Evolutionary conservation across 37 sponge, comb jelly and placozoan species (phyloP).

Genomic region (Oopsacas minuta): DNA sequence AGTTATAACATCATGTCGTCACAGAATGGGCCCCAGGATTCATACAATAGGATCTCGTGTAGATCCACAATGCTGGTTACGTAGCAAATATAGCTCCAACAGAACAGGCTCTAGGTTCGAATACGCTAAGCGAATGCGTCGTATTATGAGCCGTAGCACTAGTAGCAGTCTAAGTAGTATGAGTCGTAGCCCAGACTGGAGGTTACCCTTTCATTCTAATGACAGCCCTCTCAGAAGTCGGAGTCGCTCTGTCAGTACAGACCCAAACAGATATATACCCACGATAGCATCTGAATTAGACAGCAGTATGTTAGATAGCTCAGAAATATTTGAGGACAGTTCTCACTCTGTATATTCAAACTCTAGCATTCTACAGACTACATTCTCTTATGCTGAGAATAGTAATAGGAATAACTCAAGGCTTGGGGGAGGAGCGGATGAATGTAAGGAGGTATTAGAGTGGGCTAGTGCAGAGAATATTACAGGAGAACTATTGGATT

Average conservation of each 20-base stretch:
- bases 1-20: background rate
- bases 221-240: background rate
- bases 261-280: background rate
- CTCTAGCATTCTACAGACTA: background rate
- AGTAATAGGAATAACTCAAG: background rate
- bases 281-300: background rate
- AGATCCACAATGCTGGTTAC: background rate
- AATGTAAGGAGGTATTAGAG: constrained; percentile 1
- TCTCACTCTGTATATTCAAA: background rate
- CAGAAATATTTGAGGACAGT: background rate
- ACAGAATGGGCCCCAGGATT: background rate
- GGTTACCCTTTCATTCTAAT: background rate
- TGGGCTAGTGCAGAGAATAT: background rate
- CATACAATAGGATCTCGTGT: background rate
- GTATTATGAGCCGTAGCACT: background rate
- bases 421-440: background rate
- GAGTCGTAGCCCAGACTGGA: constrained; percentile 11
- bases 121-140: background rate
- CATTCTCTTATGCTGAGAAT: constrained; percentile 4
- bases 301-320: background rate
- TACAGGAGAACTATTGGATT: background rate
- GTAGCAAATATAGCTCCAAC: background rate
- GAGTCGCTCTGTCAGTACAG: background rate
- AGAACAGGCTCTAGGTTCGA: background rate
- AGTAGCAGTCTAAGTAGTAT: background rate